Conservation (phyloP, 2,888 invertebrate species). For the Andricus quercusramuli region DNA sequence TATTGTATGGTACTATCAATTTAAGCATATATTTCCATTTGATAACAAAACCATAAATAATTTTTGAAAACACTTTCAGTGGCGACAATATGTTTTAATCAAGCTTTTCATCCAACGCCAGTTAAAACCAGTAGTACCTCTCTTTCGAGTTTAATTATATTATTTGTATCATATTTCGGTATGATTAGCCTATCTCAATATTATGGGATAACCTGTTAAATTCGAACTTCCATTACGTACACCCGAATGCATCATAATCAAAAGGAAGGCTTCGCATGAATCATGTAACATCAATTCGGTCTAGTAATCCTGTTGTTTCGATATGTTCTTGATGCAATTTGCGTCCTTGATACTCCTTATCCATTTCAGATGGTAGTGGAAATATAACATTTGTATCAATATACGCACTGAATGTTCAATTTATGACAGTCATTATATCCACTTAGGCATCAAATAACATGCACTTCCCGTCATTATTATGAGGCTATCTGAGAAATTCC, state of each 20-base stretch:
- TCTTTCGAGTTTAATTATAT: background rate
- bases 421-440: background rate
- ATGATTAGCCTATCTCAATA: background rate
- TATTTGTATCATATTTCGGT: background rate
- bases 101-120: no score
- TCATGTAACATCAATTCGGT: constrained; percentile 6
- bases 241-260: background rate
- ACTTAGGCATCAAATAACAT: no score
- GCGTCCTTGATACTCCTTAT: background rate
- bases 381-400: constrained; percentile 3
- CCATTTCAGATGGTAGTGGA: background rate
- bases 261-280: constrained; percentile 16
- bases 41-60: no score
- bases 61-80: no score
- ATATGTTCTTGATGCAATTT: background rate
- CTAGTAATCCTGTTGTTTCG: constrained; percentile 8
- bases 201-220: background rate
- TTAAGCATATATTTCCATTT: no score
- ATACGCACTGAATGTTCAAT: background rate
- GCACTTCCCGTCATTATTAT: no score
- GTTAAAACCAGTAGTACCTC: no score
- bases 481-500: no score
- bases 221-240: background rate
- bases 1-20: no score
- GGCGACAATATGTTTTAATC: no score